Evolutionary conservation across 1,140 invertebrate species (phyloP).

Genomic region (Lasioglossum albipes): DNA sequence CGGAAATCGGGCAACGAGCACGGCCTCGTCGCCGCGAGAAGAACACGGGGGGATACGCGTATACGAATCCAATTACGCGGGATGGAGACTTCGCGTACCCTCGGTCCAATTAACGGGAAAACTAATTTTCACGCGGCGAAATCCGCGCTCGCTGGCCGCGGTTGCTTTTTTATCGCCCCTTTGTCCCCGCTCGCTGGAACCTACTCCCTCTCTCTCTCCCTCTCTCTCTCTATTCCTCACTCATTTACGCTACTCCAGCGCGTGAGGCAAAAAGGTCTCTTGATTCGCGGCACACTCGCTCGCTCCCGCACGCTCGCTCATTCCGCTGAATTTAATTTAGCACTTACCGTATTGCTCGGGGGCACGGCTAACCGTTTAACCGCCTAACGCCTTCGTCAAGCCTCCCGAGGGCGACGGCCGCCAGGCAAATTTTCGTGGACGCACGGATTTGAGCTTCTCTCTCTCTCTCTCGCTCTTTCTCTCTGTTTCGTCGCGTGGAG

Average conservation of each 20-base stretch:
- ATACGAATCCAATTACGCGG: slow-evolving; percentile 72
- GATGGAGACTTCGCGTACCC: slow-evolving; percentile 60
- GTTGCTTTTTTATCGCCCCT: slow-evolving; percentile 38
- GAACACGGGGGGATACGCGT: slow-evolving; percentile 43
- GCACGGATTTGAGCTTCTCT: neutral
- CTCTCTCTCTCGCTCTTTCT: too few species aligned
- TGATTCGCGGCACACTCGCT: neutral
- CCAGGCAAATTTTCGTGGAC: slow-evolving; percentile 20
- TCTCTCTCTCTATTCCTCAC: neutral
- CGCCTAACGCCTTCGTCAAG: slow-evolving; percentile 53
- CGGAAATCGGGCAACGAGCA: slow-evolving; percentile 38
- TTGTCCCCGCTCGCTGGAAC: slow-evolving; percentile 2
- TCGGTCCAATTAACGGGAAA: slow-evolving; percentile 73
- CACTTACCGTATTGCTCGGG: slow-evolving; percentile 64
- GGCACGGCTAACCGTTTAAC: slow-evolving; percentile 68
- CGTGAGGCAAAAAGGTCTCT: too few species aligned
- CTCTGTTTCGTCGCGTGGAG: neutral
- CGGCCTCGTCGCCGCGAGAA: slow-evolving; percentile 10
- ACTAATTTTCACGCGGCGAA: slow-evolving; percentile 69
- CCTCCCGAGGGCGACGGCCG: slow-evolving; percentile 8
- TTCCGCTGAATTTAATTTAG: slow-evolving; percentile 72
- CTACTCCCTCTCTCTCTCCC: neutral
- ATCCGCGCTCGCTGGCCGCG: slow-evolving; percentile 47
- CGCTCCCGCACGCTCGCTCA: neutral
- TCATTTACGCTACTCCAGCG: too few species aligned